phyloP scores from a whole-genome alignment of 2,113 vertebrate species.

The Siniperca chuatsi region DNA sequence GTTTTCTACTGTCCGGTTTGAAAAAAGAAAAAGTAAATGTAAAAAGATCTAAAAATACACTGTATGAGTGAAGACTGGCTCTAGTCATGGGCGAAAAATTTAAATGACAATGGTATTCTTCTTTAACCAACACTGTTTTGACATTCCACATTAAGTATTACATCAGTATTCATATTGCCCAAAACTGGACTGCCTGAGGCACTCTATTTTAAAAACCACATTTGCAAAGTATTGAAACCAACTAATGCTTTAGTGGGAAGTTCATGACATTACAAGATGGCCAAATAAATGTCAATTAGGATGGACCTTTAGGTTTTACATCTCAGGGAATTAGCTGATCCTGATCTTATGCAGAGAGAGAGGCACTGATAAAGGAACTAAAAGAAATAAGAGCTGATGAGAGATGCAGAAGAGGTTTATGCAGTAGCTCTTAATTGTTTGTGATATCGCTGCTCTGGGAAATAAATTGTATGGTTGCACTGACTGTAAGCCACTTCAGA shows the following conservation, averaged over 20 bases:
- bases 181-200: constrained; percentile 1
- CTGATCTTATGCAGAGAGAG: background rate
- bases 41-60: background rate
- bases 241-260: constrained; percentile 16
- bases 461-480: background rate
- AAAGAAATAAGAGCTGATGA: constrained; percentile 1
- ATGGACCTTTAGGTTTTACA: constrained; percentile 10
- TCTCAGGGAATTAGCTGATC: constrained; percentile 14
- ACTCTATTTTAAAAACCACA: background rate
- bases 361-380: background rate
- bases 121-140: constrained; percentile 8
- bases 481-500: background rate
- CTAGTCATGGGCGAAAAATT: background rate
- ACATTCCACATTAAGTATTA: constrained; percentile 27
- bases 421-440: background rate
- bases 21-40: background rate
- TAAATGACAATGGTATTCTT: background rate
- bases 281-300: constrained; percentile 30
- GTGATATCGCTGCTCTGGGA: background rate
- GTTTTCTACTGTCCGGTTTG: background rate
- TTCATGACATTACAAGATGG: background rate
- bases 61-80: background rate
- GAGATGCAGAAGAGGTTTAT: background rate
- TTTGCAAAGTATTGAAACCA: constrained; percentile 22
- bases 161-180: constrained; percentile 3